phyloP scores from a whole-genome alignment of 2,888 invertebrate species.

The Glyphotaelius pellucidus region DNA sequence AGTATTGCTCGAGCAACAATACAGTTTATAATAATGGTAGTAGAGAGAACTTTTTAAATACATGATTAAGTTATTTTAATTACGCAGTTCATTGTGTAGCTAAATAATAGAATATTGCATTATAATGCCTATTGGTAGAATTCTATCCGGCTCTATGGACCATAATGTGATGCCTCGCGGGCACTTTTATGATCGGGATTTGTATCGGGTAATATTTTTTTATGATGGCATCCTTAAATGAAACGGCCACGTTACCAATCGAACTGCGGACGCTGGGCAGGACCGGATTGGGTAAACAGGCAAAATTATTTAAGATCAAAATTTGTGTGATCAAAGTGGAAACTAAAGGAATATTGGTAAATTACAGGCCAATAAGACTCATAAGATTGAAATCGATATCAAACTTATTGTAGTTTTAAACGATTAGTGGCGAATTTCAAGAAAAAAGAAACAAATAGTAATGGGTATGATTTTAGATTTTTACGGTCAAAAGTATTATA shows the following conservation, averaged over 20 bases:
- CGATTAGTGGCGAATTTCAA: no score
- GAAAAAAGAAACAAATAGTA: no score
- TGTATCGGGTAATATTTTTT: constrained; percentile 52
- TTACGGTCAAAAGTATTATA: no score
- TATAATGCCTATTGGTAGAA: not conserved
- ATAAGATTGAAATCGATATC: no score
- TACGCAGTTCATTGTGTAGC: not conserved
- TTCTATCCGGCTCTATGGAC: not conserved
- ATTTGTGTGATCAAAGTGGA: no score
- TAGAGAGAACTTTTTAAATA: no score
- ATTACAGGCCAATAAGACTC: no score
- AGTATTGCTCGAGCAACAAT: no score
- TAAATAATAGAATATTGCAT: not conserved
- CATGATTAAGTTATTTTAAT: not conserved
- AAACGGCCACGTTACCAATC: constrained; percentile 55
- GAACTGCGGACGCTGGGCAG: constrained; percentile 14
- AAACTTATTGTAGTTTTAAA: no score
- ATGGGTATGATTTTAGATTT: no score
- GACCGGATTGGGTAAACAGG: not conserved
- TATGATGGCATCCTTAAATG: constrained; percentile 55
- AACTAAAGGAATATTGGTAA: no score
- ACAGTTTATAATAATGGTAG: no score
- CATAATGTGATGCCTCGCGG: constrained; percentile 8
- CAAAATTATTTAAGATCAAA: not conserved
- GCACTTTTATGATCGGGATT: constrained; percentile 49